These are phyloP conservation scores for Solen grandis DNA, from an alignment of 1,140 invertebrate genomes.

Conservation along the genomic window DNA sequence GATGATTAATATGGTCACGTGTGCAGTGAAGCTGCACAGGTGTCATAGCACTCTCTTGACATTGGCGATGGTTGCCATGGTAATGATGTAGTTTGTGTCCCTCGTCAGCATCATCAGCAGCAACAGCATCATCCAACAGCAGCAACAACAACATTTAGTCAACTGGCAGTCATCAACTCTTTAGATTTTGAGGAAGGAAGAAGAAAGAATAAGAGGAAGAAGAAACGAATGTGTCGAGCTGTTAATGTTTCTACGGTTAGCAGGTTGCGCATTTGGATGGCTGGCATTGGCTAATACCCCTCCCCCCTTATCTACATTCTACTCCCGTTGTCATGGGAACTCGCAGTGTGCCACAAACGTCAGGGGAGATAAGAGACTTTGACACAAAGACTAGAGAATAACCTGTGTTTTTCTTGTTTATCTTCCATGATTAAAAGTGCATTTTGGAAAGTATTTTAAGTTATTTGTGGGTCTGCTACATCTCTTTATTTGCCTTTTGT, in stretches of 20 bases:
- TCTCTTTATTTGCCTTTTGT: too few relatives aligned
- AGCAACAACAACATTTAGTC: slow-evolving; percentile 26
- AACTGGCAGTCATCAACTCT: slow-evolving; percentile 22
- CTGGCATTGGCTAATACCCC: slow-evolving; percentile 4
- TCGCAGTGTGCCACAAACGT: background rate
- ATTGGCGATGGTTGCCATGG: background rate
- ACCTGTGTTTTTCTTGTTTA: background rate
- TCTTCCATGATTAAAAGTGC: background rate
- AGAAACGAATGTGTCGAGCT: background rate
- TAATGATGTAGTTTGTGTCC: slow-evolving; percentile 11
- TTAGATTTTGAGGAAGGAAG: background rate
- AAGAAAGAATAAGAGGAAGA: background rate
- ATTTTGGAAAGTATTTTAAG: background rate
- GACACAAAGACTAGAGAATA: too few relatives aligned
- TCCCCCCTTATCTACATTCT: background rate
- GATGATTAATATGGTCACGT: slow-evolving; percentile 32
- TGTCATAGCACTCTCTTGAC: background rate
- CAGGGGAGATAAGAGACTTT: too few relatives aligned
- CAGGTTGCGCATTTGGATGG: slow-evolving; percentile 32
- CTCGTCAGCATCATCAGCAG: slow-evolving; percentile 18
- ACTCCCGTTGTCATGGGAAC: background rate
- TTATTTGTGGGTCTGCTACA: too few relatives aligned
- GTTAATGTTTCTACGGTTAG: slow-evolving; percentile 3
- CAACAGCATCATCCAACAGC: slow-evolving; percentile 5
- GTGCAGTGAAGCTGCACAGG: slow-evolving; percentile 48